Evolutionary conservation across 2,797 vertebrate genomes (phyloP).

Genomic region (Phataginus tetradactyla): DNA sequence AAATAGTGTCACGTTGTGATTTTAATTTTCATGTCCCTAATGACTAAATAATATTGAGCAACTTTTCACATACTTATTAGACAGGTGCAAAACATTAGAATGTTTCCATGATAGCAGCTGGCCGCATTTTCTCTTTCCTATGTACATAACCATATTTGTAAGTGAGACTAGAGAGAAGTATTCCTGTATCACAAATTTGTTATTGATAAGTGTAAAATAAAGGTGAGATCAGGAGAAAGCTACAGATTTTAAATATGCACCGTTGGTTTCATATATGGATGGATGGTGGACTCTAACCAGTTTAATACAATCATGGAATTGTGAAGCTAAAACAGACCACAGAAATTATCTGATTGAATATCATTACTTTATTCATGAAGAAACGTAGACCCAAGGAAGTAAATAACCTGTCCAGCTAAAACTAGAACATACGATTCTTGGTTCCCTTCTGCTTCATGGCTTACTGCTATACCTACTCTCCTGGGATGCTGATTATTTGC

Average conservation of each 20-base stretch:
- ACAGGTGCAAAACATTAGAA: neutral
- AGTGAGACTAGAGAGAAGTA: constrained; percentile 53
- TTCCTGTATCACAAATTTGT: constrained; percentile 20
- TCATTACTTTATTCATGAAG: constrained; percentile 20
- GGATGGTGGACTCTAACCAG: neutral
- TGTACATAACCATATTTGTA: neutral
- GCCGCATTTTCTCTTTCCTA: constrained; percentile 26
- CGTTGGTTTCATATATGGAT: constrained; percentile 31
- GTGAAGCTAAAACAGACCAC: neutral
- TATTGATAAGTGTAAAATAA: neutral
- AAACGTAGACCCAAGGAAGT: neutral
- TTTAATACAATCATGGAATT: constrained; percentile 41
- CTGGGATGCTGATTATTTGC: constrained; percentile 5
- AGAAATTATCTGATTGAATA: constrained; percentile 22
- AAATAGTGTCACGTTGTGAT: constrained; percentile 10
- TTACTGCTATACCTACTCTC: neutral
- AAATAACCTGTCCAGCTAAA: constrained; percentile 49
- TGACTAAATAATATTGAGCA: constrained; percentile 9
- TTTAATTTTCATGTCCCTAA: constrained; percentile 50
- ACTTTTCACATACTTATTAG: neutral
- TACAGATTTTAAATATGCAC: neutral
- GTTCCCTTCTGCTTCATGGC: neutral
- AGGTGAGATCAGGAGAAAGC: neutral
- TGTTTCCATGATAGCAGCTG: neutral
- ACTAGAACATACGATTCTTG: neutral